Base-by-base conservation (phyloP, 2,113 vertebrate genomes). In the Tringa solitaria region DNA sequence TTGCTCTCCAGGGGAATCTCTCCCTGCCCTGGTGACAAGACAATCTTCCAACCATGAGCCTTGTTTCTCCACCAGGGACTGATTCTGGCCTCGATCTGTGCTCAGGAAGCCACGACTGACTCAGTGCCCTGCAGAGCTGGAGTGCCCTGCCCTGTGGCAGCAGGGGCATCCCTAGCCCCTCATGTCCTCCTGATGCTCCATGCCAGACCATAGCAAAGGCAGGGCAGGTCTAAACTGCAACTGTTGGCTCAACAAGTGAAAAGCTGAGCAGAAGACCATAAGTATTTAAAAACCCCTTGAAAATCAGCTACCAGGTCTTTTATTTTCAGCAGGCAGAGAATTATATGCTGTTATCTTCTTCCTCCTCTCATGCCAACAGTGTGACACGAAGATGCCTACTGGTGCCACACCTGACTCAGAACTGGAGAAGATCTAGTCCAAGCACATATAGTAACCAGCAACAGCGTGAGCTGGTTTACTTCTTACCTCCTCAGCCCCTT, bases 101-200 rank as follows among this genome's bases (percentile, higher is more conserved):
- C 53, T 60, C 1, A 3, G 51, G 51, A 85, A 85, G 51, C 23
- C 51, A 51, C 7, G 10, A 15, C 22, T 0, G 0, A 24, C 32
- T 9, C 45, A 24, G 19, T 39, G 81, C 13, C 33, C 51, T 57
- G n/a, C 11, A 3, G 2, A 2, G 45, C 69, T 51, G 33, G 15
- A 60, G 33, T 1, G 16, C 45, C 45, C 28, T 60, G 54, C 16
- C 21, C 57, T n/a, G 30, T 39, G 65, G 56, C 75, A 48, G 46
- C 67, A 64, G 41, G 15, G 41, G 30, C 51, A 56, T 17, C 68
- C 50, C 41, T 43, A 81, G 27, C 41, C 48, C 8, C 1, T 0
- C 2, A 5, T 27, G 33, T 27, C n/a, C 18, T 72, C 57, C 35
- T 43, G 48, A 39, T 16, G 28, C 45, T 35, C 61, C 3, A 1